Percentiles rank a stretch among this genome's conserved stretches.
These are phyloP conservation scores for Aproaerema taeniolella DNA, from an alignment of 2,888 invertebrate species.

Conservation along the genomic window DNA sequence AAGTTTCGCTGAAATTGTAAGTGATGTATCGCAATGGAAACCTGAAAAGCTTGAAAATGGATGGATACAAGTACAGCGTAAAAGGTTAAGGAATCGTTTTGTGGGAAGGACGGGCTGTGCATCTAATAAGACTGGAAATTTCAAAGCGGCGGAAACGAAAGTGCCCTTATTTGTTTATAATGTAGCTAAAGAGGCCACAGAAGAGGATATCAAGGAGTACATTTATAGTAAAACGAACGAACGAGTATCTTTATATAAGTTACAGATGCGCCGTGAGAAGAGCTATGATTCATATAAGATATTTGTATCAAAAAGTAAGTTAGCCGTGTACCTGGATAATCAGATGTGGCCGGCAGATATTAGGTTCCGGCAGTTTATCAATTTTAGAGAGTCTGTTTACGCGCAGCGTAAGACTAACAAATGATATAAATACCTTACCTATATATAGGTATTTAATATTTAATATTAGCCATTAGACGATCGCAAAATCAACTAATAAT, in stretches of 20 bases:
- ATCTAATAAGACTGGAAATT: no score
- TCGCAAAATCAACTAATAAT: no score
- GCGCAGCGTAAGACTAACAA: not conserved
- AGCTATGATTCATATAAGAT: not conserved
- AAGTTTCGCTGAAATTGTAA: no score
- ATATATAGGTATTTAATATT: no score
- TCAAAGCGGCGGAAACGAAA: no score
- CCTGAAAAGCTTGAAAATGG: no score
- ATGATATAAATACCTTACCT: not conserved
- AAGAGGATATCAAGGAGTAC: not conserved
- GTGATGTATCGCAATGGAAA: no score
- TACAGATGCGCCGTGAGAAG: not conserved
- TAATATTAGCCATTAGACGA: no score
- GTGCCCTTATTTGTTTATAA: no score
- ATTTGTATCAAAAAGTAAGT: not conserved
- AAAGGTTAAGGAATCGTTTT: no score
- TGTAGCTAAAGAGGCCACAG: not conserved
- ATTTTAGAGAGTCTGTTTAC: not conserved
- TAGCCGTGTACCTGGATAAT: not conserved
- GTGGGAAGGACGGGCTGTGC: no score
- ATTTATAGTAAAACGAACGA: not conserved
- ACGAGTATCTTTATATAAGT: not conserved
- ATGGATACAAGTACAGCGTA: no score
- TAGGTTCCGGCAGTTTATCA: not conserved
- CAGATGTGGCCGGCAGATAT: not conserved